Conservation (phyloP, 2,888 invertebrate species). For the Lapara coniferarum region DNA sequence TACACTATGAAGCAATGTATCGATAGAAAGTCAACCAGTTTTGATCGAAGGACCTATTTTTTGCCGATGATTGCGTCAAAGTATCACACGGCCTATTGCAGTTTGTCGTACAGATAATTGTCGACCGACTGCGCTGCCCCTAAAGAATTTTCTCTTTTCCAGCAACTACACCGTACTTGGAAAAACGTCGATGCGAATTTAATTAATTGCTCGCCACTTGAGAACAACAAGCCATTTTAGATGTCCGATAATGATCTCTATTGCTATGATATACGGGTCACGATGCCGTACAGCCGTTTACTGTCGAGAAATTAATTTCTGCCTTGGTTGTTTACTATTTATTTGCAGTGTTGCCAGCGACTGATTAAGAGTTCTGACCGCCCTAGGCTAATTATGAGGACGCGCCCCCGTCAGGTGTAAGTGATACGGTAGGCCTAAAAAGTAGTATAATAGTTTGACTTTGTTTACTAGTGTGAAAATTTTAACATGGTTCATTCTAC, state of each 20-base stretch:
- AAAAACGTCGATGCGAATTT: constrained; percentile 68
- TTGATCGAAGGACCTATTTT: background rate
- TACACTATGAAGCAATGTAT: background rate
- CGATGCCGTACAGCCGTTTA: constrained; percentile 27
- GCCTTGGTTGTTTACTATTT: constrained; percentile 42
- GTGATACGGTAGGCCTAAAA: no score
- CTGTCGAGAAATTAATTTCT: constrained; percentile 51
- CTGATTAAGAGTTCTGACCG: no score
- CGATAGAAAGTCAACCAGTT: background rate
- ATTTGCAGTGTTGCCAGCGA: constrained; percentile 26
- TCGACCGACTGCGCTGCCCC: background rate
- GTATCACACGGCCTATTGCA: background rate
- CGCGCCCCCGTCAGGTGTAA: no score
- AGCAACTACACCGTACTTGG: constrained; percentile 45
- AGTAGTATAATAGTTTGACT: no score
- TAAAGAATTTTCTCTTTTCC: constrained; percentile 64
- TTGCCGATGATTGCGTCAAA: constrained; percentile 1
- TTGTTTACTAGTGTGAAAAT: no score
- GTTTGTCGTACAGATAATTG: constrained; percentile 10
- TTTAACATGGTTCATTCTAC: no score
- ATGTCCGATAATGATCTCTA: constrained; percentile 45
- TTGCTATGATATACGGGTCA: constrained; percentile 42
- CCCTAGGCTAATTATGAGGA: no score
- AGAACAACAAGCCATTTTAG: constrained; percentile 27
- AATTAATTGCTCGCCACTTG: constrained; percentile 60